Conservation (phyloP, 2,113 vertebrate genomes). For the Lepisosteus oculatus region DNA sequence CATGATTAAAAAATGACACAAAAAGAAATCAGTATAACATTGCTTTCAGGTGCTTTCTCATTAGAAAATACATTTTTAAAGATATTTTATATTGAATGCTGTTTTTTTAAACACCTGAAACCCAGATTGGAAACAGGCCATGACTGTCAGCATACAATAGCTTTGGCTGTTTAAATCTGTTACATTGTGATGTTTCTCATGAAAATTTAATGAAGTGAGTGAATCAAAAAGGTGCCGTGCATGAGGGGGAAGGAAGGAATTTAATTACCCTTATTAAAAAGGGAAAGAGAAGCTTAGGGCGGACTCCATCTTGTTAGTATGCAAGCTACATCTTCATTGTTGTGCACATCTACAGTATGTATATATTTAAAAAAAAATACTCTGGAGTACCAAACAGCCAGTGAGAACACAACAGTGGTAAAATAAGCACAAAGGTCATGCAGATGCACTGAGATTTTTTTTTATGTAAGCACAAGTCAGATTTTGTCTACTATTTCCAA, state of each 20-base stretch:
- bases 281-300: constrained; percentile 45
- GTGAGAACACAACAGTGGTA: constrained; percentile 10
- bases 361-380: constrained; percentile 28
- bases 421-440: constrained; percentile 36
- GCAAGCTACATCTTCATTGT: constrained; percentile 51
- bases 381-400: constrained; percentile 27
- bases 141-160: constrained; percentile 55
- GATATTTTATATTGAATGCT: constrained; percentile 58
- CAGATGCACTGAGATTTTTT: constrained; percentile 32
- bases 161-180: constrained; percentile 55
- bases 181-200: constrained; percentile 65
- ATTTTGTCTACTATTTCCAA: constrained; percentile 27
- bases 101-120: constrained; percentile 81
- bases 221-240: constrained; percentile 51
- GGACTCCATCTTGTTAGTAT: constrained; percentile 46
- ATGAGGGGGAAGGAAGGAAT: constrained; percentile 49
- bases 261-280: constrained; percentile 71
- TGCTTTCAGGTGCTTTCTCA: constrained; percentile 39
- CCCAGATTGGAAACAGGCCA: constrained; percentile 70
- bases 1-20: too few relatives aligned
- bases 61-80: constrained; percentile 60
- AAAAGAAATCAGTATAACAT: constrained; percentile 26
- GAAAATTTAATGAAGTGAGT: constrained; percentile 66
- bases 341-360: constrained; percentile 31
- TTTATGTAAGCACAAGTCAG: constrained; percentile 35